A percentile compares a stretch with the other conserved stretches of the same genome.
These are phyloP conservation scores for Adineta ricciae DNA, from an alignment of 2,888 invertebrate species.

Conservation along the genomic window DNA sequence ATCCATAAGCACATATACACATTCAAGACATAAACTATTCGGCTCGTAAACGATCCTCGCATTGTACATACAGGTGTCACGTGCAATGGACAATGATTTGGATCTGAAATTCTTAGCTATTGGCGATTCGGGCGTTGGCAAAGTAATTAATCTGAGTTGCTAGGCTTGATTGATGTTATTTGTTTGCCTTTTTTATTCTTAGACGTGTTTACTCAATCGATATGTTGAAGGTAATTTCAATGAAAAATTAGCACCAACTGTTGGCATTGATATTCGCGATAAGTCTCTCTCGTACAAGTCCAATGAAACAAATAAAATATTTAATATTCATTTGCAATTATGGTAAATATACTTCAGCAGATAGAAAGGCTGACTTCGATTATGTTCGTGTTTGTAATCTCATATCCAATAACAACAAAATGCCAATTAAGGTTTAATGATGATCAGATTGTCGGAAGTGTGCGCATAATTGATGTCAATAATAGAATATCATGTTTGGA, in stretches of 20 bases:
- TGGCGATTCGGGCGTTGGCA: constrained; percentile 29
- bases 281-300: constrained; percentile 53
- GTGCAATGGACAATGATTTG: background rate
- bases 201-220: constrained; percentile 80
- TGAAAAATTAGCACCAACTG: constrained; percentile 86
- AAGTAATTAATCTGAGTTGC: background rate
- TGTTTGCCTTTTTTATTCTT: background rate
- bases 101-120: background rate
- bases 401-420: background rate
- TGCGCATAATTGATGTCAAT: background rate
- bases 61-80: background rate
- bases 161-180: background rate
- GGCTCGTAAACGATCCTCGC: background rate
- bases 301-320: background rate
- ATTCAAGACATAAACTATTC: too few relatives aligned
- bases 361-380: too few relatives aligned
- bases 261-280: constrained; percentile 91
- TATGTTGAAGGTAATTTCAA: constrained; percentile 86
- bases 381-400: too few relatives aligned
- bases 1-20: background rate
- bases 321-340: constrained; percentile 26
- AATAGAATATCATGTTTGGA: background rate
- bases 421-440: background rate
- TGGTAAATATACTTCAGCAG: background rate
- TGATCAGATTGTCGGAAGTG: background rate